Percentiles rank a stretch among this genome's conserved stretches.
phyloP scores from a whole-genome alignment of 2,797 vertebrate species.

The Kryptopterus vitreolus region DNA sequence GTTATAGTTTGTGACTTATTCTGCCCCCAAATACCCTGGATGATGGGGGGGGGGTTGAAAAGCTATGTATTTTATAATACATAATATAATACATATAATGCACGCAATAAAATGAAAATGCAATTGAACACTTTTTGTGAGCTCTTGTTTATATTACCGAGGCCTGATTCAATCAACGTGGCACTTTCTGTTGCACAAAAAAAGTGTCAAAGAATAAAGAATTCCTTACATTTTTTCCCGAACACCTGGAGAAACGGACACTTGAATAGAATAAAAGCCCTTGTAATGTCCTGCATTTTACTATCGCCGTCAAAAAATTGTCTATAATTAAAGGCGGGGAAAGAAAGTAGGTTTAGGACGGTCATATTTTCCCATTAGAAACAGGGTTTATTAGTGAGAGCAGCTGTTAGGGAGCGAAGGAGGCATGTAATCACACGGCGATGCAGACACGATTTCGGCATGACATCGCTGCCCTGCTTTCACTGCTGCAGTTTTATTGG shows the following conservation, averaged over 20 bases:
- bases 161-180: not conserved
- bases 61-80: not conserved
- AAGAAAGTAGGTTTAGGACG: not conserved
- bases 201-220: not conserved
- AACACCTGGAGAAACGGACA: not conserved
- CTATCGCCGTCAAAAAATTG: not conserved
- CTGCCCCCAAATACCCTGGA: not conserved
- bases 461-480: not conserved
- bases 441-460: not conserved
- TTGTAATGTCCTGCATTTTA: not conserved
- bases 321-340: not conserved
- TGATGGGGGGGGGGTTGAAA: too few relatives aligned
- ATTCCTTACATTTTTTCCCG: not conserved
- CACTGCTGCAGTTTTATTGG: conserved; percentile 4
- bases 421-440: not conserved
- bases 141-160: not conserved
- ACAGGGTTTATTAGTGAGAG: not conserved
- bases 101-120: not conserved
- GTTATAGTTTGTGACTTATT: not conserved
- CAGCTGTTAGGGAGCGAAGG: not conserved
- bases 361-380: not conserved
- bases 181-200: not conserved
- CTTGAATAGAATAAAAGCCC: not conserved
- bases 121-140: not conserved
- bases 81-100: too few relatives aligned